phyloP scores from a whole-genome alignment of 2,797 vertebrate genomes.

The Pipistrellus nathusii region DNA sequence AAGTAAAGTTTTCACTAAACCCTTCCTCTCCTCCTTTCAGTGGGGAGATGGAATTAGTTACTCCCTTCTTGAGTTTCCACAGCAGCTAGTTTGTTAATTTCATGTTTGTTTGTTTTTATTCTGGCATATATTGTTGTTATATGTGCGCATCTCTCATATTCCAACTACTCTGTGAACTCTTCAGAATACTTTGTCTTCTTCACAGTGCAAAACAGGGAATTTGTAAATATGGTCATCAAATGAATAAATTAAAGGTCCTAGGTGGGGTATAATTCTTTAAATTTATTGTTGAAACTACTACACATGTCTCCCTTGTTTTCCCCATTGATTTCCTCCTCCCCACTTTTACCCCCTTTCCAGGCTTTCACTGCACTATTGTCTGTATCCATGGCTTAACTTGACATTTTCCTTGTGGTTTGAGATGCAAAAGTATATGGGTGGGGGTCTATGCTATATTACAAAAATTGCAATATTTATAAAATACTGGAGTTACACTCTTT shows the following conservation, averaged over 20 bases:
- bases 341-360: too few species aligned
- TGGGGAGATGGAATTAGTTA: background rate
- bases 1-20: background rate
- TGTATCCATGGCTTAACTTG: background rate
- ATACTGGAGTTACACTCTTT: background rate
- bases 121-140: background rate
- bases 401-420: background rate
- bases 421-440: background rate
- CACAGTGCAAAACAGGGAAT: background rate
- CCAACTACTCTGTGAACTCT: background rate
- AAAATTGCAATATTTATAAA: slow-evolving; percentile 17
- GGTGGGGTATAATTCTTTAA: background rate
- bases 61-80: background rate
- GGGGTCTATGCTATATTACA: background rate
- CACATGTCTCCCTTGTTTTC: too few species aligned
- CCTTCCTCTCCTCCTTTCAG: background rate
- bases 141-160: background rate
- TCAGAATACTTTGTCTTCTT: background rate
- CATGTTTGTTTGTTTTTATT: background rate
- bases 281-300: background rate
- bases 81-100: background rate
- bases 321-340: too few species aligned
- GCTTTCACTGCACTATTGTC: too few species aligned
- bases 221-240: background rate
- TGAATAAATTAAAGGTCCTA: background rate